These are phyloP conservation scores for Sardina pilchardus DNA, from an alignment of 2,113 vertebrate species.

Conservation along the genomic window DNA sequence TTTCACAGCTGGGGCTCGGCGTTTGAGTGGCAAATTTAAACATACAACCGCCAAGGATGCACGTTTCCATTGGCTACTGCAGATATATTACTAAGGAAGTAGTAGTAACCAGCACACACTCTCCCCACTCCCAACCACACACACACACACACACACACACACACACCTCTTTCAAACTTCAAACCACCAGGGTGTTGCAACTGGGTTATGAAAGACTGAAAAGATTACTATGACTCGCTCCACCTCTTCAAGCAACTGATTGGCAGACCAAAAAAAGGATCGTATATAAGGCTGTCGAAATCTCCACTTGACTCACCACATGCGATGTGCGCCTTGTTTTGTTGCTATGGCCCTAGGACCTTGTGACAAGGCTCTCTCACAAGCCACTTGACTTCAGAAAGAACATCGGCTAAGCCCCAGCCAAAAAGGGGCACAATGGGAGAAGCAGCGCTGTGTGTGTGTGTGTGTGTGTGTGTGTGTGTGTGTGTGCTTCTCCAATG, in stretches of 20 bases:
- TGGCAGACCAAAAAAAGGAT: constrained; percentile 44
- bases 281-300: constrained; percentile 33
- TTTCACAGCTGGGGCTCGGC: neutral
- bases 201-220: neutral
- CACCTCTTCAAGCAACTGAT: neutral
- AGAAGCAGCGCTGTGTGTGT: neutral
- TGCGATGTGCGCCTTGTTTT: neutral
- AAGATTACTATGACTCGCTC: neutral
- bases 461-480: constrained; percentile 17
- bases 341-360: neutral
- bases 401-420: neutral
- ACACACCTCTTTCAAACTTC: neutral
- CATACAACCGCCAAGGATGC: constrained; percentile 51
- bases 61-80: constrained; percentile 57
- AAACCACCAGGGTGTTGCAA: constrained; percentile 37
- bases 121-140: neutral
- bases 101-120: neutral
- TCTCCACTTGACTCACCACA: neutral
- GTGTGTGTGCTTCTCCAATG: neutral
- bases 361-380: neutral
- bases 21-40: constrained; percentile 43
- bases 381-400: constrained; percentile 8
- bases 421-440: constrained; percentile 17
- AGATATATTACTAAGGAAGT: neutral
- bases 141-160: neutral